Conservation (phyloP, 2,797 vertebrate genomes). For the Brachyrhaphis roseni region DNA sequence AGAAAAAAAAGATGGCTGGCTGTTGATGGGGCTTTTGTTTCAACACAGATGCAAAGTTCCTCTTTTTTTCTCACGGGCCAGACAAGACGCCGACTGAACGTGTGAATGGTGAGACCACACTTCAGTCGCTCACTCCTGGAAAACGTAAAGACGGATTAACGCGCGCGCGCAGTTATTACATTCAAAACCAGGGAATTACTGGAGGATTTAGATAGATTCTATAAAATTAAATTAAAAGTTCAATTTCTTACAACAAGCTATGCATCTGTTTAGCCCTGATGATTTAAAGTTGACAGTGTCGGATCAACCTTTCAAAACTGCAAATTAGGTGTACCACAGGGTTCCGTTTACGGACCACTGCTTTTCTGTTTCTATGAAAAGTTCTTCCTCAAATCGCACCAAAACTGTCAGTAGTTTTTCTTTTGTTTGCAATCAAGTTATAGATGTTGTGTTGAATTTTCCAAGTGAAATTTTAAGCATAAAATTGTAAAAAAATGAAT, state of each 20-base stretch:
- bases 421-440: no score
- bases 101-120: constrained; percentile 60
- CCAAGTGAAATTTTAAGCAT: background rate
- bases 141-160: constrained; percentile 5
- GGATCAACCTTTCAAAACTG: background rate
- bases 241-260: background rate
- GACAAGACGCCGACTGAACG: constrained; percentile 65
- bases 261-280: background rate
- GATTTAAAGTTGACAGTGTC: background rate
- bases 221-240: background rate
- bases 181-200: background rate
- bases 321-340: background rate
- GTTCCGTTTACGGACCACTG: background rate
- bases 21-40: constrained; percentile 73
- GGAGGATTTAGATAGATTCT: background rate
- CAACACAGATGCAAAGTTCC: constrained; percentile 65
- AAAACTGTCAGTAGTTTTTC: background rate
- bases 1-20: constrained; percentile 56
- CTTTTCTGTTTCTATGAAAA: background rate
- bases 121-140: constrained; percentile 13
- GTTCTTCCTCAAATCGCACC: background rate
- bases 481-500: background rate
- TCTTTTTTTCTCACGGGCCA: constrained; percentile 71
- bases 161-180: background rate
- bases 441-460: background rate